Conservation (phyloP, 2,113 vertebrate species). For the Ochotona princeps region DNA sequence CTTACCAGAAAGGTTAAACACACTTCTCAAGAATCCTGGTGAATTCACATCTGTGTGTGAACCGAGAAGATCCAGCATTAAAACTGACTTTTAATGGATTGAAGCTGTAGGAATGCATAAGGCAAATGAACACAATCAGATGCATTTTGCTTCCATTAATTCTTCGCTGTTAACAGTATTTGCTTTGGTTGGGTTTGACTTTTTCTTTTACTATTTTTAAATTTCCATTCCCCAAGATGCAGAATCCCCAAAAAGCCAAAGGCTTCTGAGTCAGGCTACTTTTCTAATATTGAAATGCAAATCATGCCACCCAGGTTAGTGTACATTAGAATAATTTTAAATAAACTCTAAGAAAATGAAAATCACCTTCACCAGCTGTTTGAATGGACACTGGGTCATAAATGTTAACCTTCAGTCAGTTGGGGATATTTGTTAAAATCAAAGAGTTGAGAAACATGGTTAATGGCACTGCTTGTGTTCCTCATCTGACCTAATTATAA, state of each 20-base stretch:
- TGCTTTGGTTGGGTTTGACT: background rate
- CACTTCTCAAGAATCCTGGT: background rate
- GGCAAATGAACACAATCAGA: background rate
- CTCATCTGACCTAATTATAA: conserved; percentile 65
- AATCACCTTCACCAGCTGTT: conserved; percentile 48
- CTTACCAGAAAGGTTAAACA: background rate
- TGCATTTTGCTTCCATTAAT: background rate
- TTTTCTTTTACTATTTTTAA: background rate
- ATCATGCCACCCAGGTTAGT: conserved; percentile 45
- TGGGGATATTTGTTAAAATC: conserved; percentile 57
- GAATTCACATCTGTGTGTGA: background rate
- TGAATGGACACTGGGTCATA: conserved; percentile 26
- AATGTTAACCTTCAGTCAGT: conserved; percentile 53
- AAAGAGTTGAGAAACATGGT: conserved; percentile 13
- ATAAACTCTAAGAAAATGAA: conserved; percentile 53
- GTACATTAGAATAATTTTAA: conserved; percentile 52
- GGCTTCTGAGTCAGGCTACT: conserved; percentile 5
- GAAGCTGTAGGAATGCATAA: background rate
- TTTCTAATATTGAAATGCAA: conserved; percentile 61
- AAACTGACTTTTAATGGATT: background rate
- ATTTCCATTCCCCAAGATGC: background rate
- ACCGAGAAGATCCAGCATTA: background rate
- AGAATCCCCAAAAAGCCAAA: background rate
- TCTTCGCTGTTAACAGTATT: background rate
- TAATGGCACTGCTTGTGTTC: conserved; percentile 7